phyloP scores from a whole-genome alignment of 2,113 vertebrate species.

The Nettapus auritus region DNA sequence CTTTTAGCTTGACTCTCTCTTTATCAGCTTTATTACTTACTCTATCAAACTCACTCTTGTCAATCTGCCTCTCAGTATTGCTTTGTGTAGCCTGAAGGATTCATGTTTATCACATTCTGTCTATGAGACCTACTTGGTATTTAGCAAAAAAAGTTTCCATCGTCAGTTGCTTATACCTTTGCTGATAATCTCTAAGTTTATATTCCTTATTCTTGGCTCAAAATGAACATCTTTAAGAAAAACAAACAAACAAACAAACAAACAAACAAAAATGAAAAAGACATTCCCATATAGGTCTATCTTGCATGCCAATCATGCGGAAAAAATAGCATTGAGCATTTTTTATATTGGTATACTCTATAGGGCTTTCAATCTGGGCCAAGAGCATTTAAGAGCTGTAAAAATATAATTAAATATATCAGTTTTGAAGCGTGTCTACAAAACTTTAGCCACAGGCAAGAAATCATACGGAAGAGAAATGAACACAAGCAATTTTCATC shows the following conservation, averaged over 20 bases:
- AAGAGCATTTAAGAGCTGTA: background rate
- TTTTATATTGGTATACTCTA: background rate
- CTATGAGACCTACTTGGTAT: background rate
- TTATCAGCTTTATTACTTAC: background rate
- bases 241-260: background rate
- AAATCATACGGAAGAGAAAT: background rate
- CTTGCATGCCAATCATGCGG: background rate
- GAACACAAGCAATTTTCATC: background rate
- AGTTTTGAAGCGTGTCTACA: background rate
- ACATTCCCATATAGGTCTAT: background rate
- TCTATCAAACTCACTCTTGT: background rate
- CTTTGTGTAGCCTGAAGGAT: conserved; percentile 1
- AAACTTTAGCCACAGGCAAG: background rate
- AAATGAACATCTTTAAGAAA: background rate
- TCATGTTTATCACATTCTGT: background rate
- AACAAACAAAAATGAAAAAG: background rate
- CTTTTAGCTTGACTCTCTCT: background rate
- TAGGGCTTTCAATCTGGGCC: background rate
- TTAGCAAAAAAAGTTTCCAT: conserved; percentile 27
- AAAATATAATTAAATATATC: background rate
- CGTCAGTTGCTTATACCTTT: background rate
- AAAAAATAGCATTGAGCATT: background rate
- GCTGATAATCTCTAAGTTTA: background rate
- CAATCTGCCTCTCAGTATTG: background rate
- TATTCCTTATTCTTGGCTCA: background rate